phyloP scores from a whole-genome alignment of 2,113 vertebrate species.

The Passer domesticus region DNA sequence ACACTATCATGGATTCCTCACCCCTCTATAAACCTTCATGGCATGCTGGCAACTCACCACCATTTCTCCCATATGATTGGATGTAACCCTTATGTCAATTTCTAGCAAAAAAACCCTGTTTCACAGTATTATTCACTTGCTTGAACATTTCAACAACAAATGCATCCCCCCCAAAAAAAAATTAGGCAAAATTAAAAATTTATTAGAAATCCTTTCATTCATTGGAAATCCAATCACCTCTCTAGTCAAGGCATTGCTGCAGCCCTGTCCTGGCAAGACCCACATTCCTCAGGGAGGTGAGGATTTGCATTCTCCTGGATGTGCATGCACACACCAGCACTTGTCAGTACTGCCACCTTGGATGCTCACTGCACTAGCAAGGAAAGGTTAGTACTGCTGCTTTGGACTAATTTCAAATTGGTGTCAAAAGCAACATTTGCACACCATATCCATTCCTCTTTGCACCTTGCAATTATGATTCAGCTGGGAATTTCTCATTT shows the following conservation, averaged over 20 bases:
- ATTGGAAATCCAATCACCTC: neutral
- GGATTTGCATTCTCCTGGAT: neutral
- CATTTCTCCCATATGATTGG: neutral
- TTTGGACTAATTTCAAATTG: neutral
- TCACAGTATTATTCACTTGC: neutral
- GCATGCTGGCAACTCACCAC: neutral
- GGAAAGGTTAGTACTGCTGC: neutral
- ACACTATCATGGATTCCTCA: neutral
- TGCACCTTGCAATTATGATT: neutral
- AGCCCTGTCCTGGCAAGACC: neutral
- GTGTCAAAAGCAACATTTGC: neutral
- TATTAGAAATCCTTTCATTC: neutral
- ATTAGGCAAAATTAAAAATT: neutral
- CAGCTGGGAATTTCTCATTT: neutral
- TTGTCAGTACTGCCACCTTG: neutral
- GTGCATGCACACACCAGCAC: neutral
- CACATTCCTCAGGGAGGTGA: neutral
- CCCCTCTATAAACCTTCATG: neutral
- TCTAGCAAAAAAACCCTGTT: neutral
- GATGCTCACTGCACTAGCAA: neutral
- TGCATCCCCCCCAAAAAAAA: accelerated
- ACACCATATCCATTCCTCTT: neutral
- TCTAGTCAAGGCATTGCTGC: neutral
- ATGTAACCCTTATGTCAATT: neutral
- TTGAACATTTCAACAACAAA: neutral